Conservation (phyloP, 2,888 invertebrate genomes). For the Gnatocerus cornutus region DNA sequence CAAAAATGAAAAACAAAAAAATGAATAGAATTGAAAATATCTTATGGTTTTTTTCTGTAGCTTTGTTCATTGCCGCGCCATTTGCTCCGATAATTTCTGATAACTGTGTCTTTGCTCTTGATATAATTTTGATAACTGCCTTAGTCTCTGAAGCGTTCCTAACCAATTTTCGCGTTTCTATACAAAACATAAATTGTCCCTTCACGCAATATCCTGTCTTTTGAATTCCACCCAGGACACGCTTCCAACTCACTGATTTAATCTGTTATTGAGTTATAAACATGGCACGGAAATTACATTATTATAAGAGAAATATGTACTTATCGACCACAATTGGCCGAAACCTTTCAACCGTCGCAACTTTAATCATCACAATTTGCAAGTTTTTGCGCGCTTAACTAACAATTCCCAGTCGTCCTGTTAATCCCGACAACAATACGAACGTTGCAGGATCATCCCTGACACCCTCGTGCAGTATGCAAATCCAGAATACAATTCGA, state of each 20-base stretch:
- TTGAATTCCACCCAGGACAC: neutral
- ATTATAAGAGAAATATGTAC: constrained; percentile 6
- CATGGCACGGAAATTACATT: constrained; percentile 5
- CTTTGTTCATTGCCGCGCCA: too few species aligned
- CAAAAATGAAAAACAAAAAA: too few species aligned
- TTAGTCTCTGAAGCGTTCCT: too few species aligned
- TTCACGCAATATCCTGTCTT: constrained; percentile 1
- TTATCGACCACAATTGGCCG: neutral
- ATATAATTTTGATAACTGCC: too few species aligned
- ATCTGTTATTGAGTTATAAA: constrained; percentile 13
- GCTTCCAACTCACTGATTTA: constrained; percentile 6
- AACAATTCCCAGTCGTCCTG: neutral
- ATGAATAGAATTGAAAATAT: too few species aligned
- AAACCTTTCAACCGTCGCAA: neutral
- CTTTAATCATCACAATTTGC: neutral
- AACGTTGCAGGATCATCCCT: neutral
- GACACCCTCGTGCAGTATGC: constrained; percentile 15
- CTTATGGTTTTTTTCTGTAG: too few species aligned
- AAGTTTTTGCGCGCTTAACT: neutral
- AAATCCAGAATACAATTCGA: constrained; percentile 14
- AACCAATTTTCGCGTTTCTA: too few species aligned
- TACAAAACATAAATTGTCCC: too few species aligned
- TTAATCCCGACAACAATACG: constrained; percentile 18
- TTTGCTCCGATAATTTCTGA: too few species aligned
- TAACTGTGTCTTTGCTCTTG: too few species aligned